These are phyloP conservation scores for Heterotis niloticus DNA, from an alignment of 2,113 vertebrate species.

Conservation along the genomic window DNA sequence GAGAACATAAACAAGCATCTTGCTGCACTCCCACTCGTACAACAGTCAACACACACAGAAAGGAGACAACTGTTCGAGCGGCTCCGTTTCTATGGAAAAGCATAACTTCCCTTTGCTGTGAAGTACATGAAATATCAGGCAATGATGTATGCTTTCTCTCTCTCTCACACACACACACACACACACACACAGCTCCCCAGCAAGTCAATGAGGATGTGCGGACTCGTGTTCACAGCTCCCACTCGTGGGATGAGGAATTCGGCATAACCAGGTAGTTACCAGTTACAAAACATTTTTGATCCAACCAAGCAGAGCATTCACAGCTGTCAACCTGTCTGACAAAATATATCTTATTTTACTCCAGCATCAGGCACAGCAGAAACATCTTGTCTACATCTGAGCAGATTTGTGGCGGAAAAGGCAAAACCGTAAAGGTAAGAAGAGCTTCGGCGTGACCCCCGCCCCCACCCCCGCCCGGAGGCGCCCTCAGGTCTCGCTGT, in stretches of 20 bases:
- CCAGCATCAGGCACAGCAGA: not conserved
- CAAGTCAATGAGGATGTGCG: not conserved
- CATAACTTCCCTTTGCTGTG: not conserved
- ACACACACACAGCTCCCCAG: not conserved
- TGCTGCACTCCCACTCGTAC: slow-evolving; percentile 53
- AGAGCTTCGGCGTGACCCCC: not conserved
- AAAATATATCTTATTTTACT: not conserved
- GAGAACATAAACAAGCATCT: slow-evolving; percentile 85
- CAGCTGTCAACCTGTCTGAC: not conserved
- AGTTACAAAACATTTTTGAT: not conserved
- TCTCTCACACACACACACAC: too few relatives aligned
- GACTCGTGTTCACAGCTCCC: not conserved
- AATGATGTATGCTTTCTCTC: not conserved
- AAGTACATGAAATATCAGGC: not conserved
- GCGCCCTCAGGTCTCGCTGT: not conserved
- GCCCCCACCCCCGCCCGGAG: not conserved
- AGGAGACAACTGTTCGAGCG: not conserved
- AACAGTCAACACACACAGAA: slow-evolving; percentile 9
- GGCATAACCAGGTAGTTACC: not conserved
- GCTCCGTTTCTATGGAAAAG: slow-evolving; percentile 23
- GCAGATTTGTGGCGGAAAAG: too few relatives aligned
- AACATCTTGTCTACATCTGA: not conserved
- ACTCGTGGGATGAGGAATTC: not conserved
- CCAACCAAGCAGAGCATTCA: slow-evolving; percentile 6
- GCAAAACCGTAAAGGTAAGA: not conserved